Conservation (phyloP, 2,888 invertebrate genomes). For the Oligia strigilis region DNA sequence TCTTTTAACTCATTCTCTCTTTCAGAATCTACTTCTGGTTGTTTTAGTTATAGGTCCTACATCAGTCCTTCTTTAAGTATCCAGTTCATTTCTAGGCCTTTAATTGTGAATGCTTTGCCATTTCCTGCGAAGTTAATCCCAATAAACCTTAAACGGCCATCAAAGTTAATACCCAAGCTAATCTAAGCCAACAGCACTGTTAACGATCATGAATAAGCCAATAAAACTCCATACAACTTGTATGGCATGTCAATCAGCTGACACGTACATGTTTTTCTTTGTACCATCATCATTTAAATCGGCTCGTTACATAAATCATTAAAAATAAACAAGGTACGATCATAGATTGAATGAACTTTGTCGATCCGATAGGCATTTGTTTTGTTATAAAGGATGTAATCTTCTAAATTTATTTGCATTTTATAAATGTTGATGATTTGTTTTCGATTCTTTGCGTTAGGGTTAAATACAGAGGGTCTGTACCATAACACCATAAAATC, state of each 20-base stretch:
- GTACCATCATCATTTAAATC: slow-evolving; percentile 26
- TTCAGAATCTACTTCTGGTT: not conserved
- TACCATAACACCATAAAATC: not conserved
- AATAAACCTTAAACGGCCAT: not conserved
- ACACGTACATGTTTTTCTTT: slow-evolving; percentile 16
- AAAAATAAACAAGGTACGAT: slow-evolving; percentile 49
- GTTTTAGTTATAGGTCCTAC: not conserved
- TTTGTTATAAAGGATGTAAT: slow-evolving; percentile 7
- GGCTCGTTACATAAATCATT: slow-evolving; percentile 45
- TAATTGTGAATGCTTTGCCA: not conserved
- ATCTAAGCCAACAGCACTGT: slow-evolving; percentile 1
- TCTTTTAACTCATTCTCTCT: not conserved
- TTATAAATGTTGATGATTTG: not conserved
- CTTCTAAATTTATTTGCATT: slow-evolving; percentile 16
- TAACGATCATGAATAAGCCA: slow-evolving; percentile 20
- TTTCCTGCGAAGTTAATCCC: not conserved
- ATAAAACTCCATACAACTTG: slow-evolving; percentile 34
- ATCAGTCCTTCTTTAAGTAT: not conserved
- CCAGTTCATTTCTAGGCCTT: not conserved
- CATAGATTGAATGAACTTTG: slow-evolving; percentile 32
- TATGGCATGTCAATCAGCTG: slow-evolving; percentile 48
- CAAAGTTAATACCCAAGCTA: not conserved
- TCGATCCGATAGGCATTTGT: slow-evolving; percentile 19
- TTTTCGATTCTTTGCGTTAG: not conserved
- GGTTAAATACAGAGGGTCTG: too few species aligned